Conservation (phyloP, 2,888 invertebrate genomes). For the Aspidapion aeneum region DNA sequence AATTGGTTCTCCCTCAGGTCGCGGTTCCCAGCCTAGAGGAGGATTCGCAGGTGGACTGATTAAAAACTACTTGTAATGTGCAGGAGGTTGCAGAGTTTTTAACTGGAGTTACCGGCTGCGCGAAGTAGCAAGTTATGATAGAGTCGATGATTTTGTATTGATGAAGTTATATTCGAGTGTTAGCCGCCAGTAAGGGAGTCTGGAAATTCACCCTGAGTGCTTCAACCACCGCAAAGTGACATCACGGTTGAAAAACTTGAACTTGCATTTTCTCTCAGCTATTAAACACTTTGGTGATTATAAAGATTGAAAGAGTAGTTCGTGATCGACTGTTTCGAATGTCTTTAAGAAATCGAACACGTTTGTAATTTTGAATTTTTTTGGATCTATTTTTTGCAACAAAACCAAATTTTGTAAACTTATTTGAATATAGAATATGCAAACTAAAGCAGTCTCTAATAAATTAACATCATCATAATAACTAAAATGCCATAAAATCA, state of each 20-base stretch:
- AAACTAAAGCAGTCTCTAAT: neutral
- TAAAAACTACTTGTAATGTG: conserved; percentile 93
- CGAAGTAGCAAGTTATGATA: conserved; percentile 91
- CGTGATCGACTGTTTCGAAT: too few species aligned
- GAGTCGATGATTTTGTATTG: conserved; percentile 73
- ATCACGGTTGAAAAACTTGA: too few species aligned
- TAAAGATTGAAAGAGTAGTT: too few species aligned
- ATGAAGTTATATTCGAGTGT: conserved; percentile 85
- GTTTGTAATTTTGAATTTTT: too few species aligned
- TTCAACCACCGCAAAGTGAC: too few species aligned
- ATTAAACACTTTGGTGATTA: too few species aligned
- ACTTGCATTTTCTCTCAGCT: too few species aligned
- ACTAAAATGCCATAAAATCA: neutral
- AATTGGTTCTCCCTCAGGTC: conserved; percentile 86
- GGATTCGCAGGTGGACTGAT: conserved; percentile 99
- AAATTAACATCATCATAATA: too few species aligned
- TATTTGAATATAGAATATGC: too few species aligned
- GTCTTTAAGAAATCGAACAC: too few species aligned
- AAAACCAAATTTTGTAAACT: too few species aligned
- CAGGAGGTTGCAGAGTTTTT: conserved; percentile 82
- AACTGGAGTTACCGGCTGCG: conserved; percentile 82
- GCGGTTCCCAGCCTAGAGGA: conserved; percentile 95
- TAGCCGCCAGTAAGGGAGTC: conserved; percentile 80
- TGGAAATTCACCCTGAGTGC: conserved; percentile 91
- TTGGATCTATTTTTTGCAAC: too few species aligned